These are phyloP conservation scores for Cepaea nemoralis DNA, from an alignment of 1,140 invertebrate species.

Conservation along the genomic window DNA sequence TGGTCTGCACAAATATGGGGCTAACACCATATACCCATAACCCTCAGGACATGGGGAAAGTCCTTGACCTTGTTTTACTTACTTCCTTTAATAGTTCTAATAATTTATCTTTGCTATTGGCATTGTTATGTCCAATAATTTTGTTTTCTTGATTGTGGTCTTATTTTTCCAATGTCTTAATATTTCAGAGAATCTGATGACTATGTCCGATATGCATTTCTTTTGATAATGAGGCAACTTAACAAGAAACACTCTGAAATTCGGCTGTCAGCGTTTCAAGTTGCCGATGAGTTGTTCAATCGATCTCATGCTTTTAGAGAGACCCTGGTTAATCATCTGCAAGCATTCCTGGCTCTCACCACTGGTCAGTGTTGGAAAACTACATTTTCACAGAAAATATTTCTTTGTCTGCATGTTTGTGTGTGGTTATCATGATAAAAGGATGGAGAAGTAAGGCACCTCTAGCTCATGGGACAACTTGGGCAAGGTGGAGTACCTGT, in stretches of 20 bases:
- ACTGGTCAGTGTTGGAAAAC: slow-evolving; percentile 60
- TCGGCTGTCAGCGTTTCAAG: slow-evolving; percentile 74
- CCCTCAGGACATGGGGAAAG: neutral
- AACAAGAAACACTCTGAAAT: slow-evolving; percentile 76
- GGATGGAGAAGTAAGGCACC: too few relatives aligned
- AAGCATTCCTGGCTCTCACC: slow-evolving; percentile 73
- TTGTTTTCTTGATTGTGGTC: too few relatives aligned
- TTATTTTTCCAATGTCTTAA: too few relatives aligned
- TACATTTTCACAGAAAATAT: neutral
- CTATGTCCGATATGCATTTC: slow-evolving; percentile 72
- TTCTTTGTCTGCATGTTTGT: slow-evolving; percentile 3
- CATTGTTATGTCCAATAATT: too few relatives aligned
- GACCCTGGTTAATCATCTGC: slow-evolving; percentile 73
- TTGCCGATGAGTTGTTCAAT: slow-evolving; percentile 75
- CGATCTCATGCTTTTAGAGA: slow-evolving; percentile 75
- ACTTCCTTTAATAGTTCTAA: too few relatives aligned
- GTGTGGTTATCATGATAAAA: neutral
- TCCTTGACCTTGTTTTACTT: too few relatives aligned
- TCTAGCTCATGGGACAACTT: too few relatives aligned
- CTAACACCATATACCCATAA: neutral
- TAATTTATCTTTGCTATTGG: too few relatives aligned
- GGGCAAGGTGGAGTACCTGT: too few relatives aligned
- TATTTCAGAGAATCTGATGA: slow-evolving; percentile 72
- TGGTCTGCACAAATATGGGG: too few relatives aligned
- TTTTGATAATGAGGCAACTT: slow-evolving; percentile 73